A percentile compares a stretch with the other conserved stretches of the same genome.
phyloP scores from a whole-genome alignment of 2,113 vertebrate genomes.

The Cinclus mexicanus region DNA sequence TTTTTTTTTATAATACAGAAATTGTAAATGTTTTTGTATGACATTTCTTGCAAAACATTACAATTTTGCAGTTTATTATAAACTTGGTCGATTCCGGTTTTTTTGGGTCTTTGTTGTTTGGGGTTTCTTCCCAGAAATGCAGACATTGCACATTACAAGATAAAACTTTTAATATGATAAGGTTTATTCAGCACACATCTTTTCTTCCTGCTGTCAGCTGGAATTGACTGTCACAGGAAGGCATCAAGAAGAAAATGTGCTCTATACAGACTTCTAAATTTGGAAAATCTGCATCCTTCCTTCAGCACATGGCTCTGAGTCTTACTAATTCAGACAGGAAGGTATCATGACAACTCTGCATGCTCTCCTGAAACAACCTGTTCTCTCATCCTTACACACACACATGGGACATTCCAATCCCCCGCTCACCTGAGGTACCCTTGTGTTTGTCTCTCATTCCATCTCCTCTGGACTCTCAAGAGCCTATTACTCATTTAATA shows the following conservation, averaged over 20 bases:
- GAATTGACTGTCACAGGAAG: constrained; percentile 11
- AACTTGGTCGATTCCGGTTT: background rate
- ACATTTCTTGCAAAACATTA: background rate
- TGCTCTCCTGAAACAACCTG: background rate
- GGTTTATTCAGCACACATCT: constrained; percentile 13
- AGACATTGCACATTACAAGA: background rate
- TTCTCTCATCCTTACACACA: background rate
- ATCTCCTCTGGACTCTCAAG: background rate
- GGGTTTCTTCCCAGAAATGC: background rate
- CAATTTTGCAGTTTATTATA: background rate
- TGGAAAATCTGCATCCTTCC: constrained; percentile 12
- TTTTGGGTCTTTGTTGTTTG: background rate
- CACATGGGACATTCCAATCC: background rate
- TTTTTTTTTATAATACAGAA: background rate
- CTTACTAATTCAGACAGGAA: background rate
- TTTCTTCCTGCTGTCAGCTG: constrained; percentile 41
- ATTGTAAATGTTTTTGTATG: background rate
- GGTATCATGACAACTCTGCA: background rate
- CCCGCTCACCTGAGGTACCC: rapidly evolving
- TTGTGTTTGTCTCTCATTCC: background rate
- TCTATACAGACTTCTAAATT: background rate
- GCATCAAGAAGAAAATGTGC: background rate
- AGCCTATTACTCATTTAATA: background rate
- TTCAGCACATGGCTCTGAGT: background rate
- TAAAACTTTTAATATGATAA: background rate